phyloP scores from a whole-genome alignment of 53 echinoderm and acorn worm species.

The Arbacia lixula region DNA sequence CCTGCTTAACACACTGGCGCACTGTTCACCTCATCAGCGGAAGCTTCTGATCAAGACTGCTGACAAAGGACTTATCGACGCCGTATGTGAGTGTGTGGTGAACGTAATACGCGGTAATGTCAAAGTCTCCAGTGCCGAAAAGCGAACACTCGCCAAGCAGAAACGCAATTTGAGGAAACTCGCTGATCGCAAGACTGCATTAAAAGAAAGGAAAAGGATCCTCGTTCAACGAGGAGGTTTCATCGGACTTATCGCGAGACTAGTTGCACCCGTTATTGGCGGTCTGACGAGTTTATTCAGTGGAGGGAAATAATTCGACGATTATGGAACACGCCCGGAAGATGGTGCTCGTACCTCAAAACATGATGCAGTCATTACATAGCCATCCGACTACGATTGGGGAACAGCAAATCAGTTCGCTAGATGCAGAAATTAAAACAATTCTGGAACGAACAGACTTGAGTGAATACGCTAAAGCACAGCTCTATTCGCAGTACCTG shows the following conservation, averaged over 20 bases:
- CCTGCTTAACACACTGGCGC: constrained; percentile 33
- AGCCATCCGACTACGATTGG: not conserved
- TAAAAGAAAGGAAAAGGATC: not conserved
- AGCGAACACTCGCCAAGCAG: constrained; percentile 41
- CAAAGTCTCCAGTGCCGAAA: constrained; percentile 44
- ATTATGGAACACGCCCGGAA: constrained; percentile 31
- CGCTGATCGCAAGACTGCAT: not conserved
- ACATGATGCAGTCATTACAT: constrained; percentile 7
- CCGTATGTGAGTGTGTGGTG: constrained; percentile 55
- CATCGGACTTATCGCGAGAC: constrained; percentile 5
- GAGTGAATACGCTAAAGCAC: constrained; percentile 20
- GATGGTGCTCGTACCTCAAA: constrained; percentile 40
- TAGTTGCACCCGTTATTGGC: constrained; percentile 24
- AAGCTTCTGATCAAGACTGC: constrained; percentile 34
- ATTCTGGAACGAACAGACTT: constrained; percentile 9
- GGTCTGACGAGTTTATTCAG: not conserved
- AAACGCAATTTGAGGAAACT: constrained; percentile 22
- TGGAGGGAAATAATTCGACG: not conserved
- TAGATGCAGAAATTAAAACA: constrained; percentile 10
- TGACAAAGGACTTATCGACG: constrained; percentile 24
- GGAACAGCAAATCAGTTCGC: not conserved
- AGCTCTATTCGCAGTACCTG: constrained; percentile 24
- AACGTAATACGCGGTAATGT: constrained; percentile 67
- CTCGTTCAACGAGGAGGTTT: constrained; percentile 31
- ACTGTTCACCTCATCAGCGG: constrained; percentile 33